phyloP scores from a whole-genome alignment of 2,113 vertebrate species.

The Dinomys branickii region DNA sequence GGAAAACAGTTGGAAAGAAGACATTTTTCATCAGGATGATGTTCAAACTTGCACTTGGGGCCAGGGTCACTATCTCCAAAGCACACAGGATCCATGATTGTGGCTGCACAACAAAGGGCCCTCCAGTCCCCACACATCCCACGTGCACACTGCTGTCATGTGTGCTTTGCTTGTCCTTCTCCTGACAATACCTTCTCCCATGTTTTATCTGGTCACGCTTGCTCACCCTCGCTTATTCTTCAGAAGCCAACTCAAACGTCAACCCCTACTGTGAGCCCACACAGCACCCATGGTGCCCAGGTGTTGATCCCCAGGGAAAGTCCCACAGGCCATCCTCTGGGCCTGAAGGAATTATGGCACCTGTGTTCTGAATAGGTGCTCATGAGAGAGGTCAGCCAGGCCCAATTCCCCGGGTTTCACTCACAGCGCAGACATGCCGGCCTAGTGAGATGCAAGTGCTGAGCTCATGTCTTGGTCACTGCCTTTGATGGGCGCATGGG shows the following conservation, averaged over 20 bases:
- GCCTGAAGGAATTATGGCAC: background rate
- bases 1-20: background rate
- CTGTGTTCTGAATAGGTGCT: background rate
- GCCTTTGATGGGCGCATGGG: background rate
- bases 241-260: background rate
- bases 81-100: background rate
- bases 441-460: background rate
- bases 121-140: background rate
- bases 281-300: fast-evolving
- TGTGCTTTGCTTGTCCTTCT: background rate
- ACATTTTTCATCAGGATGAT: background rate
- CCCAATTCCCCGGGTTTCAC: background rate
- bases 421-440: background rate
- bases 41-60: background rate
- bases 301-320: background rate
- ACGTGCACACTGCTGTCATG: background rate
- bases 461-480: background rate
- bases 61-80: background rate
- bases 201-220: background rate
- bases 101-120: background rate
- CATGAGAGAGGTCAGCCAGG: background rate
- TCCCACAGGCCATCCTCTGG: background rate
- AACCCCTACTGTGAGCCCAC: background rate
- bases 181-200: background rate
- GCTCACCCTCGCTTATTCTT: background rate